Percentiles rank a stretch among this genome's conserved stretches.
Conservation (phyloP, 2,888 invertebrate species). For the Scaptomyza cyrtandrae region DNA sequence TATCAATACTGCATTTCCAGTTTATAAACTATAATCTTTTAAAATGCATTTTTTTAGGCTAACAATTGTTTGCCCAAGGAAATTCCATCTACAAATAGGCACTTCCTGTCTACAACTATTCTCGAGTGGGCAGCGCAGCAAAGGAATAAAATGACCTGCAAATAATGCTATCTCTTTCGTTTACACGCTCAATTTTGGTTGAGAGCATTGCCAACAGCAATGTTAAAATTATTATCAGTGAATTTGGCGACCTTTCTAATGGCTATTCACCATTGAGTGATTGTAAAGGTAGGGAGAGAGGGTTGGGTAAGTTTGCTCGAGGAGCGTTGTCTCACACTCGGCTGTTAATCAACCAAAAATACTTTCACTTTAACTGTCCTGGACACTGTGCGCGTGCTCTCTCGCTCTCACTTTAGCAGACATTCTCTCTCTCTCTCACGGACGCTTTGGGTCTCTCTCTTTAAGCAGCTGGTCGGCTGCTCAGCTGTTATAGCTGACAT, state of each 20-base stretch:
- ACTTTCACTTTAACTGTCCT: constrained; percentile 68
- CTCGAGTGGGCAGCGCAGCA: constrained; percentile 23
- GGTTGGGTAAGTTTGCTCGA: neutral
- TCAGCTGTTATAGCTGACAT: constrained; percentile 70
- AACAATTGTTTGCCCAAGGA: constrained; percentile 45
- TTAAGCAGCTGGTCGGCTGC: constrained; percentile 52
- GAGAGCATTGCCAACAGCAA: constrained; percentile 66
- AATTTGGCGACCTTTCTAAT: constrained; percentile 72
- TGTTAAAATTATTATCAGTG: constrained; percentile 67
- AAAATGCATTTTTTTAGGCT: constrained; percentile 28
- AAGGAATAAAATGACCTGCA: constrained; percentile 2
- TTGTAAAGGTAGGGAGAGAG: constrained; percentile 1
- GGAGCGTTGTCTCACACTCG: constrained; percentile 6
- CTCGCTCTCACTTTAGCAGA: constrained; percentile 27
- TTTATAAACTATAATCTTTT: neutral
- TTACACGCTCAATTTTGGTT: constrained; percentile 17
- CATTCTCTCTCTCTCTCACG: constrained; percentile 11
- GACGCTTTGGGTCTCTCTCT: constrained; percentile 10
- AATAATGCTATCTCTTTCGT: constrained; percentile 22
- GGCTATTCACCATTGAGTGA: constrained; percentile 7
- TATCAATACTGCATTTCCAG: no score
- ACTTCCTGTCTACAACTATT: constrained; percentile 57
- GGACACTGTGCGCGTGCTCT: constrained; percentile 48
- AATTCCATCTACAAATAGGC: constrained; percentile 53
- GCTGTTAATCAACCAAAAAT: constrained; percentile 70